Percentiles rank a stretch among this genome's conserved stretches.
Conservation (phyloP, 2,888 invertebrate species). For the Mesochorus sp. region DNA sequence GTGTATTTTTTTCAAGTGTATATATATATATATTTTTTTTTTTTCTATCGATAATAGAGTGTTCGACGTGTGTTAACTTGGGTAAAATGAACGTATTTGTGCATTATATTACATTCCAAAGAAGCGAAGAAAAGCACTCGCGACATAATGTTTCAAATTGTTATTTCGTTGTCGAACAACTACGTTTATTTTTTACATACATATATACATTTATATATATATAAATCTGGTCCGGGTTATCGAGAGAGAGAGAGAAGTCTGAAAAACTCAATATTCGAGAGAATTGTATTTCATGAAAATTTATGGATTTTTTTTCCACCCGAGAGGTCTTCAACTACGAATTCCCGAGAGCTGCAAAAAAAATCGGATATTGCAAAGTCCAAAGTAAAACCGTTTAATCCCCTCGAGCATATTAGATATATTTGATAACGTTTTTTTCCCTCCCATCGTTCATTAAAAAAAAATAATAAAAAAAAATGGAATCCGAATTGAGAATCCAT, state of each 20-base stretch:
- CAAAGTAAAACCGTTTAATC: slow-evolving; percentile 1
- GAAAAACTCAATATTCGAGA: slow-evolving; percentile 19
- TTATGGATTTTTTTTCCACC: slow-evolving; percentile 7
- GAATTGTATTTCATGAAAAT: slow-evolving; percentile 8
- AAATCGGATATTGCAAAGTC: background rate
- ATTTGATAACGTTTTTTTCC: background rate
- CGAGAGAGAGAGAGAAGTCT: background rate
- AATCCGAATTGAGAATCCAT: background rate
- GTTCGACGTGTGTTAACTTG: background rate
- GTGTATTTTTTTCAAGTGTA: too few species aligned
- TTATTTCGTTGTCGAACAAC: background rate
- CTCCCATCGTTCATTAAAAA: background rate
- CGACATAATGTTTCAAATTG: slow-evolving; percentile 27
- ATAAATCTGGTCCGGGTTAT: background rate
- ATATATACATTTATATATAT: too few species aligned
- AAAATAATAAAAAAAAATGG: background rate
- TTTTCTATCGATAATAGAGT: background rate
- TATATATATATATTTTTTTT: background rate
- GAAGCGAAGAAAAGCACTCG: slow-evolving; percentile 20
- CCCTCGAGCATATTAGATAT: background rate
- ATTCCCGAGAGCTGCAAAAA: background rate
- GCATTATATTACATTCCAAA: slow-evolving; percentile 16
- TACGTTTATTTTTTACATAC: background rate
- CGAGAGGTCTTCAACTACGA: background rate
- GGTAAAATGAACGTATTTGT: background rate